These are phyloP conservation scores for Tachuris rubrigastra DNA, from an alignment of 2,113 vertebrate species.

Conservation along the genomic window DNA sequence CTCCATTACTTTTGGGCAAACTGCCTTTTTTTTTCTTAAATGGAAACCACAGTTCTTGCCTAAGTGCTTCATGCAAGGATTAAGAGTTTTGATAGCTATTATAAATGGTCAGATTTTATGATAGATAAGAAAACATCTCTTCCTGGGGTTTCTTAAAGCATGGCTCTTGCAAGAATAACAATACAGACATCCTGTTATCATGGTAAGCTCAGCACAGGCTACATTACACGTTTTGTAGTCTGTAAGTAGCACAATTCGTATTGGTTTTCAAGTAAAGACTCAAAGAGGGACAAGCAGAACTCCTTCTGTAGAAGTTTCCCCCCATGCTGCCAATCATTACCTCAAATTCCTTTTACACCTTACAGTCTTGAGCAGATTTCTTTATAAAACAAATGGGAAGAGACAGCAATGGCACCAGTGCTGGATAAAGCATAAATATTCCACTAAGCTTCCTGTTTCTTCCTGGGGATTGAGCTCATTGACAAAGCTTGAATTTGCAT, in stretches of 20 bases:
- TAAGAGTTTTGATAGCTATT: not conserved
- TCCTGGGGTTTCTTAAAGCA: not conserved
- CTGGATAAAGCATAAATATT: not conserved
- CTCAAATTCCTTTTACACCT: not conserved
- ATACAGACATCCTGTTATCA: not conserved
- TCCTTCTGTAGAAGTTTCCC: not conserved
- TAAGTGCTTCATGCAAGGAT: not conserved
- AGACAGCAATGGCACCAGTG: not conserved
- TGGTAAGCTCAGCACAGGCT: not conserved
- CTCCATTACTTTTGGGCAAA: not conserved
- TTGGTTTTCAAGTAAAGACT: not conserved
- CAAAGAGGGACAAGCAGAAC: not conserved
- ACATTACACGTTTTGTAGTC: not conserved
- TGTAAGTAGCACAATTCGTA: not conserved
- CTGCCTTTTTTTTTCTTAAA: not conserved
- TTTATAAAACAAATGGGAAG: not conserved
- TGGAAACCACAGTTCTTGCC: not conserved
- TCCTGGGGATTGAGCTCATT: not conserved
- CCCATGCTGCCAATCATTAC: not conserved
- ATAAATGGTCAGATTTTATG: not conserved
- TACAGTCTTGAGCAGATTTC: not conserved
- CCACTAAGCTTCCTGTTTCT: not conserved
- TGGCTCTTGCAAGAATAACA: not conserved
- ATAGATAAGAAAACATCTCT: not conserved
- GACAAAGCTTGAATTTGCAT: not conserved